Conservation (phyloP, 2,797 vertebrate species). For the Leptatherina wallacei region DNA sequence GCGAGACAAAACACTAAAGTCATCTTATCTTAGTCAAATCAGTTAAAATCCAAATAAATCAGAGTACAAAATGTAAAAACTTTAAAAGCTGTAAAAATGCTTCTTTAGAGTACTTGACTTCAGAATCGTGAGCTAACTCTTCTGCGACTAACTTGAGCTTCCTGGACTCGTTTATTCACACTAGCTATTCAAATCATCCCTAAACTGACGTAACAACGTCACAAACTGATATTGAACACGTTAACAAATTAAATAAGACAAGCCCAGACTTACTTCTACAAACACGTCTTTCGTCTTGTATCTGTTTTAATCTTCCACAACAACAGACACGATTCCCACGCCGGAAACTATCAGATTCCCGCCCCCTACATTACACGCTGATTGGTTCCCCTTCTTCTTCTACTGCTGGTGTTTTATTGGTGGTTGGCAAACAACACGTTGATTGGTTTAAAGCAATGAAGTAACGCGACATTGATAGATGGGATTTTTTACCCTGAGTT, state of each 20-base stretch:
- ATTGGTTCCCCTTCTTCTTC: too few relatives aligned
- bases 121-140: conserved; percentile 6
- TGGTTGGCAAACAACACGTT: background rate
- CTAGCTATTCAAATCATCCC: background rate
- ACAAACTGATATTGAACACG: background rate
- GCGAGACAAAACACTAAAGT: too few relatives aligned
- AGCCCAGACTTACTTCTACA: background rate
- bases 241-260: background rate
- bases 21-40: too few relatives aligned
- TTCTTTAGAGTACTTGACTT: background rate
- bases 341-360: conserved; percentile 56
- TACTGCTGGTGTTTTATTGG: too few relatives aligned
- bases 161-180: background rate
- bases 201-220: background rate
- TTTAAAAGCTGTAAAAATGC: too few relatives aligned
- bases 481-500: fast-evolving
- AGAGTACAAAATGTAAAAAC: too few relatives aligned
- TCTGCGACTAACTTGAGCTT: background rate
- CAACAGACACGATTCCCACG: conserved; percentile 28
- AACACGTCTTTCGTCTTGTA: background rate
- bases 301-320: conserved; percentile 23
- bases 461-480: fast-evolving
- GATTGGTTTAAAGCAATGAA: conserved; percentile 53
- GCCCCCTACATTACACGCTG: conserved; percentile 29
- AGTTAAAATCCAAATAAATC: too few relatives aligned